Conservation (phyloP, 2,888 invertebrate species). For the Podotricha telesiphe region DNA sequence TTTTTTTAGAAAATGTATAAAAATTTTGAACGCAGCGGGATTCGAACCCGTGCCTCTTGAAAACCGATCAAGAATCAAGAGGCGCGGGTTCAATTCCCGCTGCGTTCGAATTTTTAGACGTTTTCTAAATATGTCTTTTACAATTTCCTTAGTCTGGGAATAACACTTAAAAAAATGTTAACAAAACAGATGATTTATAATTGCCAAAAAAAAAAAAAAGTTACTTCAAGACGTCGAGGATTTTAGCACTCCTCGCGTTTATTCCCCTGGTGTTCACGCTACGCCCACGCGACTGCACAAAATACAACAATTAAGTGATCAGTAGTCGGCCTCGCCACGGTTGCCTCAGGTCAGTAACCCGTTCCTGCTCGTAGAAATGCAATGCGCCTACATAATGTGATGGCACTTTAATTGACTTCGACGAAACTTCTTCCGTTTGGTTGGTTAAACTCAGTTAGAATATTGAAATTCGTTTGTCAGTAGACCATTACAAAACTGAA, state of each 20-base stretch:
- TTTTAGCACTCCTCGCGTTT: neutral
- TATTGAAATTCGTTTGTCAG: neutral
- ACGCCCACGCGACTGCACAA: conserved; percentile 37
- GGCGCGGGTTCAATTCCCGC: no score
- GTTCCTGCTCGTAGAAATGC: conserved; percentile 15
- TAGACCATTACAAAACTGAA: no score
- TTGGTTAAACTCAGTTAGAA: neutral
- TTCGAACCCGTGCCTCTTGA: no score
- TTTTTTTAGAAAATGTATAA: no score
- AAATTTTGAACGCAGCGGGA: no score
- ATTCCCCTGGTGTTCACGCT: conserved; percentile 19
- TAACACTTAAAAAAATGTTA: no score
- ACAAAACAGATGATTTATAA: no score
- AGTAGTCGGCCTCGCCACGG: conserved; percentile 33
- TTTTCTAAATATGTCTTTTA: no score
- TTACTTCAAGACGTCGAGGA: neutral
- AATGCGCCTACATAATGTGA: conserved; percentile 8
- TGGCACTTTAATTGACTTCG: conserved; percentile 19
- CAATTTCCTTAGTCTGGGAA: no score
- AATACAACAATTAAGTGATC: conserved; percentile 44
- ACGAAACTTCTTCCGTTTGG: conserved; percentile 1
- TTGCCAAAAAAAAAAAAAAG: no score
- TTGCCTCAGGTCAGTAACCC: conserved; percentile 40
- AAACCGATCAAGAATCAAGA: no score
- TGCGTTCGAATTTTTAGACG: no score